phyloP scores from a whole-genome alignment of 2,888 invertebrate species.

The Aproaerema taeniolella region DNA sequence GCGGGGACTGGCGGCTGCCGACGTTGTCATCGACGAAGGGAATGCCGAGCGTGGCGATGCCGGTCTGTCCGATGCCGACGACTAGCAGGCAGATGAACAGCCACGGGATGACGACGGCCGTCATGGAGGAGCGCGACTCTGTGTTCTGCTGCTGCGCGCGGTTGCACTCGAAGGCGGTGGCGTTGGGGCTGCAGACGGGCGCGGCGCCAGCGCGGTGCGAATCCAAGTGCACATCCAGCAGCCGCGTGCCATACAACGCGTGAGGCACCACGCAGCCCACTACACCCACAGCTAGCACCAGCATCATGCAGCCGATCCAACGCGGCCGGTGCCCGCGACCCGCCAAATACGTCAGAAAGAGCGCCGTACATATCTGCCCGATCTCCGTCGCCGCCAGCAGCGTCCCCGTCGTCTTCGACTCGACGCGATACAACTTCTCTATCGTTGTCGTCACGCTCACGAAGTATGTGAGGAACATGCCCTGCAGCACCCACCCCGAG shows the following conservation, averaged over 20 bases:
- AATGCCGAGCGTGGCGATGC: conserved; percentile 93
- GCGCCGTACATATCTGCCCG: conserved; percentile 93
- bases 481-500: conserved; percentile 90
- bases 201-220: conserved; percentile 54
- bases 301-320: conserved; percentile 96
- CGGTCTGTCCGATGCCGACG: conserved; percentile 95
- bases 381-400: conserved; percentile 94
- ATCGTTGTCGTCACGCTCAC: conserved; percentile 96
- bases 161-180: conserved; percentile 63
- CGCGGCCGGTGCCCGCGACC: conserved; percentile 94
- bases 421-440: conserved; percentile 94
- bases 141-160: conserved; percentile 80
- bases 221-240: conserved; percentile 72
- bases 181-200: conserved; percentile 44
- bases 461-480: conserved; percentile 96
- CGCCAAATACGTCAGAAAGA: conserved; percentile 92
- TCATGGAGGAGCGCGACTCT: conserved; percentile 84
- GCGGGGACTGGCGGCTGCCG: conserved; percentile 92
- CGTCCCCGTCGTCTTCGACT: conserved; percentile 93
- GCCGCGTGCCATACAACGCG: conserved; percentile 87
- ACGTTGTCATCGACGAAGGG: conserved; percentile 97
- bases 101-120: conserved; percentile 89
- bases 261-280: conserved; percentile 93
- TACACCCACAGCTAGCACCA: conserved; percentile 90
- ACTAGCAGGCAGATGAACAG: conserved; percentile 92